Percentiles rank a stretch among this genome's conserved stretches.
Conservation (phyloP, 2,113 vertebrate species). For the Cyanistes caeruleus region DNA sequence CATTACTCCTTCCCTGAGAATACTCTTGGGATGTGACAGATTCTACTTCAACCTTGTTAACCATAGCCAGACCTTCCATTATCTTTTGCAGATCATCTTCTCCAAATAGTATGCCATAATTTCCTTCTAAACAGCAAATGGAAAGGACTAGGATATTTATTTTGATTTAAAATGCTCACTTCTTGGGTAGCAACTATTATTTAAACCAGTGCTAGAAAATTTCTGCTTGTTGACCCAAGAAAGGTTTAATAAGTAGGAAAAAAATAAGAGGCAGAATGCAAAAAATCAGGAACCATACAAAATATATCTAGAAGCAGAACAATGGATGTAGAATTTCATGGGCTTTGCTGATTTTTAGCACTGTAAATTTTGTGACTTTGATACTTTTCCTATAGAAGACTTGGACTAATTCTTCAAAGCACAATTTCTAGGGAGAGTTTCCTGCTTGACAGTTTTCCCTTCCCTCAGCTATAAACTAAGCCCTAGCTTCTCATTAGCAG, state of each 20-base stretch:
- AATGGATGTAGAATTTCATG: neutral
- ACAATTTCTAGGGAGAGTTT: neutral
- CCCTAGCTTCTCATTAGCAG: neutral
- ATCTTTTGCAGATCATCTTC: neutral
- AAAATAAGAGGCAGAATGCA: neutral
- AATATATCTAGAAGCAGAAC: neutral
- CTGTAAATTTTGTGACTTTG: neutral
- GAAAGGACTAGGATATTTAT: neutral
- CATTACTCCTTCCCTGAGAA: neutral
- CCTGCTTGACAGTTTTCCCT: neutral
- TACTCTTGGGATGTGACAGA: neutral
- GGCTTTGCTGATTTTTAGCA: neutral
- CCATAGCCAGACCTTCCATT: neutral
- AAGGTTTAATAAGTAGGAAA: neutral
- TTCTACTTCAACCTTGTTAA: neutral
- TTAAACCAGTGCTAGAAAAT: neutral
- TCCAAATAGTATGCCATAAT: neutral
- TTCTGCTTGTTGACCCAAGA: neutral
- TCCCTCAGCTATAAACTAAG: neutral
- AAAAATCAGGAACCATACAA: neutral
- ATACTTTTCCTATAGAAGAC: neutral
- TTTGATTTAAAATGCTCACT: neutral
- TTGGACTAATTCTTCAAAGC: neutral
- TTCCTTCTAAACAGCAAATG: neutral
- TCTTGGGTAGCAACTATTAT: neutral